Percentiles rank a stretch among this genome's conserved stretches.
phyloP scores from a whole-genome alignment of 2,113 vertebrate genomes.

The Galeopterus variegatus region DNA sequence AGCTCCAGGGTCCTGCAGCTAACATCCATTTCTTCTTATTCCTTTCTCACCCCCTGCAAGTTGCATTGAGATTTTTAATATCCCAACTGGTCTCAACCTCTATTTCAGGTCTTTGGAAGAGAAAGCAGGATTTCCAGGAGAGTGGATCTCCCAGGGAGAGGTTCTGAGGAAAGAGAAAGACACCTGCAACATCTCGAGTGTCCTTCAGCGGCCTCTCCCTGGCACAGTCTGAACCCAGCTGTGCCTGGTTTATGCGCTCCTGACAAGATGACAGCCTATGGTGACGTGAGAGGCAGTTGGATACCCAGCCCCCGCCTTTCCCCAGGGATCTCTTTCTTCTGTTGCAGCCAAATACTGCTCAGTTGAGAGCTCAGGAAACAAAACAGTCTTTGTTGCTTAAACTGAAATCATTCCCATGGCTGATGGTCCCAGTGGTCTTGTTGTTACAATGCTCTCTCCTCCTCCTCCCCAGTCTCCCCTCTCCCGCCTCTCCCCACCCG shows the following conservation, averaged over 20 bases:
- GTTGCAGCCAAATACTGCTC: constrained; percentile 67
- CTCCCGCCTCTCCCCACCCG: neutral
- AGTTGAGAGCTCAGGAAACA: constrained; percentile 71
- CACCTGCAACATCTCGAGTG: neutral
- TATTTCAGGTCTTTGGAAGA: neutral
- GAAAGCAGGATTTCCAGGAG: neutral
- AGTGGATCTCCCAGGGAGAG: neutral
- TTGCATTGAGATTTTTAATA: neutral
- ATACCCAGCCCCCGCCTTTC: neutral
- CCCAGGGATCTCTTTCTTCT: constrained; percentile 66
- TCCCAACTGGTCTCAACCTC: neutral
- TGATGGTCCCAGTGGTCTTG: constrained; percentile 71
- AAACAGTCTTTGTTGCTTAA: constrained; percentile 77
- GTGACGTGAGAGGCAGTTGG: constrained; percentile 45
- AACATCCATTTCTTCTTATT: neutral
- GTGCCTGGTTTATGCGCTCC: constrained; percentile 23
- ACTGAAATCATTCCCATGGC: constrained; percentile 73
- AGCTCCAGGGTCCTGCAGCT: neutral
- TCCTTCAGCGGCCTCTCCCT: neutral
- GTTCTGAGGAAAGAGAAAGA: neutral
- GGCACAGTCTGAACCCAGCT: neutral
- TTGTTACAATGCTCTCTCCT: constrained; percentile 51
- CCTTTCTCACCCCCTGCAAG: neutral
- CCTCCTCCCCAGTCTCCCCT: neutral
- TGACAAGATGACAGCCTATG: constrained; percentile 59